Base-by-base conservation (phyloP, 2,888 invertebrate genomes). In the Thera britannica region DNA sequence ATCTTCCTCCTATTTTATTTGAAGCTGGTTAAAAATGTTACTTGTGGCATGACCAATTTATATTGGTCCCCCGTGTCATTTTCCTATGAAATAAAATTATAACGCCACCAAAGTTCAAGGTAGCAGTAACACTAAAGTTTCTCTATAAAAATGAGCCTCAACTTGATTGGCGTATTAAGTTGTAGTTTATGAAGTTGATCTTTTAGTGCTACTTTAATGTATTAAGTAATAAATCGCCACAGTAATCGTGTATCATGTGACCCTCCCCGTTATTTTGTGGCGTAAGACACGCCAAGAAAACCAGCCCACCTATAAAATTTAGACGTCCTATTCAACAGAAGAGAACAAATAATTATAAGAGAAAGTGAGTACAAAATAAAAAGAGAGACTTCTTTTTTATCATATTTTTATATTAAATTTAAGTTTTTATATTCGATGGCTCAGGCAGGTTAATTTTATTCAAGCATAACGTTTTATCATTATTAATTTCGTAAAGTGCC, bases 181-280 rank as follows among this genome's bases (percentile, higher is more conserved):
- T 58, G 46, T 46, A 46, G 55, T 55, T 64, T 46, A 64, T 54
- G 58, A 64, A 38, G 52, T 52, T 54, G 52, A 64, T 64, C 52
- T 12, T 58, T 62, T 34, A 58, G 51, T 52, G 52, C 52, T 64
- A 64, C 64, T 64, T 64, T 46, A 46, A 64, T 58, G 58, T 58
- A 64, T 58, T 52, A 54, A 64, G 51, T 52, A 58, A 64, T 64
- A 64, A 64, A 64, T 60, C 41, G 7, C 46, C 44, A 46, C 12
- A 8, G 52, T 52, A 49, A 52, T 46, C 38, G 58, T 64, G 35
- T 48, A 48, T 64, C 64, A 58, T 64, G 52, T 52, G 58, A 64
- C 58, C 58, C 58, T 46, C 64, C 62, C 64, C 38, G 44, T 58
- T 11, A 41, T n/a, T 46, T 46, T 12, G 23, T 64, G 36, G 62